Conservation (phyloP, 2,113 vertebrate species). For the Myrmecophaga tridactyla region DNA sequence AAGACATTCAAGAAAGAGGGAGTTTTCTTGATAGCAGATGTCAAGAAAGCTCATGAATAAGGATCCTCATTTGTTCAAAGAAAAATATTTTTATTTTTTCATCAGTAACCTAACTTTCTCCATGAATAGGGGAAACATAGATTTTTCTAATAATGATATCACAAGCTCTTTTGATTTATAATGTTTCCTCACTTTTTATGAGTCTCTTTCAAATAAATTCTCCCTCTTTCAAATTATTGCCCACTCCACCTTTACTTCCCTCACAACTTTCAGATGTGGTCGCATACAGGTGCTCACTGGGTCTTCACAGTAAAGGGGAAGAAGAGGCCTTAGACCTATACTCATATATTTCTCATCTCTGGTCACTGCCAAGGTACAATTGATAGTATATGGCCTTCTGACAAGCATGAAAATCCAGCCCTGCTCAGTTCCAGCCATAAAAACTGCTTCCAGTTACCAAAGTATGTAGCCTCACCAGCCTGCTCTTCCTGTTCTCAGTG, state of each 20-base stretch:
- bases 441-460: neutral
- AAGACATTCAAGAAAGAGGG: neutral
- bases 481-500: neutral
- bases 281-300: neutral
- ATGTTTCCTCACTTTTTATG: neutral
- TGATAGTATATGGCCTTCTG: neutral
- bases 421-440: neutral
- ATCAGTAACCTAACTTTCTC: neutral
- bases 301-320: neutral
- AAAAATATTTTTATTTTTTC: neutral
- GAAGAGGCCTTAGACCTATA: fast-evolving
- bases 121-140: neutral
- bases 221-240: neutral
- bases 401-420: neutral
- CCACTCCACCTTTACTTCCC: neutral
- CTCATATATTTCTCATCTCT: neutral
- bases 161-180: neutral
- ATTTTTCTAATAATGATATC: neutral
- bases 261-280: neutral
- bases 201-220: neutral
- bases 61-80: neutral
- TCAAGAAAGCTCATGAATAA: neutral
- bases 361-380: neutral
- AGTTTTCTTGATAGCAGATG: neutral
- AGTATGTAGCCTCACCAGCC: too few species aligned